phyloP scores from a whole-genome alignment of 2,888 invertebrate species.

The Notodonta ziczac region DNA sequence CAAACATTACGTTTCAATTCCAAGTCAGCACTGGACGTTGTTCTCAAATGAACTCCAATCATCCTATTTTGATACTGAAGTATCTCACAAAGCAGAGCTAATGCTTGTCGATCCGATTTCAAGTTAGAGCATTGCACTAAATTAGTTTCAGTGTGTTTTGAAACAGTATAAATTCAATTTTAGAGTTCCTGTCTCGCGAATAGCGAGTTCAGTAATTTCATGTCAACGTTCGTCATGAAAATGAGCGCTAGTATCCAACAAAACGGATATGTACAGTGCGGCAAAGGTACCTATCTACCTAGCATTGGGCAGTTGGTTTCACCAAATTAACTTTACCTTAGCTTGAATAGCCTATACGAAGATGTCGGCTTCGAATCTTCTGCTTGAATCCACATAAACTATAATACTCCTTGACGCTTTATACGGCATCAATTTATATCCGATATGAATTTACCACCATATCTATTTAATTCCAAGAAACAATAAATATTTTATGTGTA shows the following conservation, averaged over 20 bases:
- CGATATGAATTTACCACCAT: too few relatives aligned
- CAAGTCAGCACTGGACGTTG: not conserved
- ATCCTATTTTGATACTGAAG: not conserved
- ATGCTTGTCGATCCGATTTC: conserved; percentile 12
- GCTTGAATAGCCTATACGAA: too few relatives aligned
- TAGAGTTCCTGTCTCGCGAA: conserved; percentile 12
- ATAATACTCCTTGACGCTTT: too few relatives aligned
- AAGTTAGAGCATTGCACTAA: conserved; percentile 20
- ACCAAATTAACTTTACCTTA: too few relatives aligned
- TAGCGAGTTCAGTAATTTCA: conserved; percentile 10
- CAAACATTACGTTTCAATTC: not conserved
- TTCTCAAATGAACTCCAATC: too few relatives aligned
- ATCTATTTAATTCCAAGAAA: too few relatives aligned
- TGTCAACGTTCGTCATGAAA: not conserved
- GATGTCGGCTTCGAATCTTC: too few relatives aligned
- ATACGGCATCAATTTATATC: too few relatives aligned
- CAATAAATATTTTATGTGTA: not conserved
- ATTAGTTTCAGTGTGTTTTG: conserved; percentile 27
- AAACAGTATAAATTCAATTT: conserved; percentile 24
- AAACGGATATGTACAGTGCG: too few relatives aligned
- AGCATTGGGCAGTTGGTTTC: too few relatives aligned
- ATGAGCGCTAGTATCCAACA: not conserved
- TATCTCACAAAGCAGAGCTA: not conserved
- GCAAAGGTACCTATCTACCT: too few relatives aligned
- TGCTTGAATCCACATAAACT: too few relatives aligned